Evolutionary conservation across 2,888 invertebrate genomes (phyloP).

Genomic region (Pasiphila rectangulata): DNA sequence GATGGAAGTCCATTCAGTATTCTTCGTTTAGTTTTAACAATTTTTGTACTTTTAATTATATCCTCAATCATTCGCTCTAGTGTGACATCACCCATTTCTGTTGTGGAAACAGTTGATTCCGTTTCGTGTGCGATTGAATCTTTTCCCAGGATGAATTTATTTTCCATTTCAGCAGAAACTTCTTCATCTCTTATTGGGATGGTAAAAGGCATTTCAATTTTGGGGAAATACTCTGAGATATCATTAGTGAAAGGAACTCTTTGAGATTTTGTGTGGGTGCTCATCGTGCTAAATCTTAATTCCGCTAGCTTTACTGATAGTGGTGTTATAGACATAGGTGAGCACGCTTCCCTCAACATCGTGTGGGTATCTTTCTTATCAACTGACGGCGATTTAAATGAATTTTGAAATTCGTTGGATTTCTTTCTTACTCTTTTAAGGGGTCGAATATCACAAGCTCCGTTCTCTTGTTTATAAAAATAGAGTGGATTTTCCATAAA

Average conservation of each 20-base stretch:
- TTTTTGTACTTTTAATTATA: conserved; percentile 81
- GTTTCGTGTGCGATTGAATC: conserved; percentile 59
- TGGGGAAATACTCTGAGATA: conserved; percentile 76
- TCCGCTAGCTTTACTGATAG: conserved; percentile 82
- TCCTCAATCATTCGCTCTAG: conserved; percentile 83
- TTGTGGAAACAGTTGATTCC: conserved; percentile 73
- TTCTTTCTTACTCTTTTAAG: conserved; percentile 71
- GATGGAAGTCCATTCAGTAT: conserved; percentile 52
- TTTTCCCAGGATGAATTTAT: conserved; percentile 68
- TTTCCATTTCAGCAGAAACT: conserved; percentile 73
- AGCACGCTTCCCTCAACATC: conserved; percentile 69
- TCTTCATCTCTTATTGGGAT: conserved; percentile 71
- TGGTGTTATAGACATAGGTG: conserved; percentile 80
- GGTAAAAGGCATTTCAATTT: conserved; percentile 66
- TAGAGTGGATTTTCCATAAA: conserved; percentile 76
- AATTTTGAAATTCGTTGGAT: conserved; percentile 72
- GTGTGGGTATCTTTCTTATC: conserved; percentile 67
- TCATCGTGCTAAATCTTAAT: conserved; percentile 78
- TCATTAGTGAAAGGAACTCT: conserved; percentile 57
- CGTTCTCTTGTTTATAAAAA: conserved; percentile 66
- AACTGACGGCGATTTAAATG: conserved; percentile 70
- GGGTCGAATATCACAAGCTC: conserved; percentile 58
- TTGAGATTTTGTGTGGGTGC: conserved; percentile 62
- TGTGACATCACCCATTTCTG: conserved; percentile 77
- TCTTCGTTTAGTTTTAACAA: conserved; percentile 66